Evolutionary conservation across 2,888 invertebrate species (phyloP).

Genomic region (Noctua janthe): DNA sequence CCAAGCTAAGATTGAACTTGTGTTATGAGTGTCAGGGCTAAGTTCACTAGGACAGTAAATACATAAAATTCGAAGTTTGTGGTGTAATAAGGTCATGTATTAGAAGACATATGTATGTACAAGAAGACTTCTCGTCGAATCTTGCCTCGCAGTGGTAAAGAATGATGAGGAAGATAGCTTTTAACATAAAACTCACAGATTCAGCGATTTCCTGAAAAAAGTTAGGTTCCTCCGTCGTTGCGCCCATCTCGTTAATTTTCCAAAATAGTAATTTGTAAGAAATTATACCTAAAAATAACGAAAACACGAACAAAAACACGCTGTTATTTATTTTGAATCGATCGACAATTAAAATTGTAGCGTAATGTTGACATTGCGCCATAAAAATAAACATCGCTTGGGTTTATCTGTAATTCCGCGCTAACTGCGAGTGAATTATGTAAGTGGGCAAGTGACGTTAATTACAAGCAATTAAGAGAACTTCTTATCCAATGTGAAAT

Average conservation of each 20-base stretch:
- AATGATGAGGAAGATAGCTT: background rate
- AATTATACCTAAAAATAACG: background rate
- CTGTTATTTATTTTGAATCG: slow-evolving; percentile 8
- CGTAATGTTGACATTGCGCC: slow-evolving; percentile 11
- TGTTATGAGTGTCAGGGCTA: too few species aligned
- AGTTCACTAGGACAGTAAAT: too few species aligned
- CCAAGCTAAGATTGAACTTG: too few species aligned
- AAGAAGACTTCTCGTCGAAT: background rate
- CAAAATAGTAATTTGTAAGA: background rate
- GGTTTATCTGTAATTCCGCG: slow-evolving; percentile 30
- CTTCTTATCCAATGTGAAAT: slow-evolving; percentile 39
- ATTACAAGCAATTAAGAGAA: slow-evolving; percentile 45
- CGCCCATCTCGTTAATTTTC: background rate
- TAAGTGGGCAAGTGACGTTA: slow-evolving; percentile 34
- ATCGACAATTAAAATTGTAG: slow-evolving; percentile 25
- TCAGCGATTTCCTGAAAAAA: slow-evolving; percentile 28
- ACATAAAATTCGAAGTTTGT: too few species aligned
- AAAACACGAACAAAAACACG: background rate
- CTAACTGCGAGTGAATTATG: slow-evolving; percentile 24
- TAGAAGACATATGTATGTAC: too few species aligned
- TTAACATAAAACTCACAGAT: slow-evolving; percentile 23
- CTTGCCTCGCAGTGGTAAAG: background rate
- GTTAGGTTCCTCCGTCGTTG: slow-evolving; percentile 1
- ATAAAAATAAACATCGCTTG: slow-evolving; percentile 20
- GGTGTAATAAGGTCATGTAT: too few species aligned